phyloP scores from a whole-genome alignment of 2,113 vertebrate genomes.

The Pseudorasbora parva region DNA sequence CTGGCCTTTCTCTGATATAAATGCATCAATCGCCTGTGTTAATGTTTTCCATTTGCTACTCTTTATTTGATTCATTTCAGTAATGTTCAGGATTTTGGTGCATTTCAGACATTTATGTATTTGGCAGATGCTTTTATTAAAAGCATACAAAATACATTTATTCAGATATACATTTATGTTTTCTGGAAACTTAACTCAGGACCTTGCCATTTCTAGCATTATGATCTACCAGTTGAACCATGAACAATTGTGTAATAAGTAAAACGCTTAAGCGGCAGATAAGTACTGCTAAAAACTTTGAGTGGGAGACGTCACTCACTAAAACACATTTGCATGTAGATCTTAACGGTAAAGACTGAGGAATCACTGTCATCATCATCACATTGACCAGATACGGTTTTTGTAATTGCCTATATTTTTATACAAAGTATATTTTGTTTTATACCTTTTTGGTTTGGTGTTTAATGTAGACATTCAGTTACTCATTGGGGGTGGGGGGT shows the following conservation, averaged over 20 bases:
- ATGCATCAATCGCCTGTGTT: neutral
- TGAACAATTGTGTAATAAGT: neutral
- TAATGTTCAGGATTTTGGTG: neutral
- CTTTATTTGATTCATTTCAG: neutral
- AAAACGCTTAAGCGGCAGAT: neutral
- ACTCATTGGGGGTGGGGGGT: neutral
- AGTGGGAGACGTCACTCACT: neutral
- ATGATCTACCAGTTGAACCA: neutral
- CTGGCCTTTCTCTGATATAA: neutral
- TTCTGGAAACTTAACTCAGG: neutral
- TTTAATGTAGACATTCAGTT: slow-evolving; percentile 34
- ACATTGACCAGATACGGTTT: neutral
- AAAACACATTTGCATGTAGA: neutral
- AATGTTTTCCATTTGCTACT: neutral
- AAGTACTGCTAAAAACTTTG: neutral
- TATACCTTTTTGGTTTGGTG: slow-evolving; percentile 28
- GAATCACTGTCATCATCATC: neutral
- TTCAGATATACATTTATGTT: neutral
- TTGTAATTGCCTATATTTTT: slow-evolving; percentile 42
- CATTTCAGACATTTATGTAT: neutral
- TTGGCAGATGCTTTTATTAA: neutral
- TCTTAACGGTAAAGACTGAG: neutral
- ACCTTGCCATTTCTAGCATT: neutral
- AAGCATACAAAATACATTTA: neutral
- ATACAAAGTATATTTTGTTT: slow-evolving; percentile 51